Percentiles rank a stretch among this genome's conserved stretches.
Evolutionary conservation across 2,888 invertebrate genomes (phyloP).

Genomic region (Adelognathus sp.): DNA sequence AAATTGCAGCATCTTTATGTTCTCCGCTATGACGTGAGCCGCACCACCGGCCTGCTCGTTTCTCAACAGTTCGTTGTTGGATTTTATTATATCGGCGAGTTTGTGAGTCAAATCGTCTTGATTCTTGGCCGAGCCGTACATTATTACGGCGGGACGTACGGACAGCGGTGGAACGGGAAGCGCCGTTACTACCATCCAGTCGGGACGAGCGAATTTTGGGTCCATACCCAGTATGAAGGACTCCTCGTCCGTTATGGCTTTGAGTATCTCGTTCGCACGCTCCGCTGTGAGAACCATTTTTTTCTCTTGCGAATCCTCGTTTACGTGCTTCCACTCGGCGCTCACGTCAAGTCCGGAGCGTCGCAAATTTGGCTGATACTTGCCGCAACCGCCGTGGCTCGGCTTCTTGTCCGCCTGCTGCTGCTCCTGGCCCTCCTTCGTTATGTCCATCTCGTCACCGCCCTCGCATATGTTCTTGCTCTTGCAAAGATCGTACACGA

Average conservation of each 20-base stretch:
- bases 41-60: slow-evolving; percentile 99
- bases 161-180: slow-evolving; percentile 98
- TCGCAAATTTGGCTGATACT: slow-evolving; percentile 97
- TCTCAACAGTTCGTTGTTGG: slow-evolving; percentile 96
- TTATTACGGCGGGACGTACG: slow-evolving; percentile 98
- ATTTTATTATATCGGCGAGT: slow-evolving; percentile 98
- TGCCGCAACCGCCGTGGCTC: slow-evolving; percentile 97
- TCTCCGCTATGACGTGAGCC: slow-evolving; percentile 97
- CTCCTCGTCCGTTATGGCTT: slow-evolving; percentile 98
- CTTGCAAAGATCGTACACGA: slow-evolving; percentile 99
- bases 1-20: slow-evolving; percentile 98
- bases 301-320: slow-evolving; percentile 98
- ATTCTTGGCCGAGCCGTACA: slow-evolving; percentile 99
- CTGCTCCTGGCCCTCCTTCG: slow-evolving; percentile 87
- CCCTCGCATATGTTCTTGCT: slow-evolving; percentile 99
- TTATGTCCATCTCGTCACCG: slow-evolving; percentile 98
- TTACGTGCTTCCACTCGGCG: slow-evolving; percentile 99
- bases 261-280: slow-evolving; percentile 97
- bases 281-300: slow-evolving; percentile 97
- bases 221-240: slow-evolving; percentile 97
- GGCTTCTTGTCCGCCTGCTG: slow-evolving; percentile 83
- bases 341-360: slow-evolving; percentile 95
- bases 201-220: slow-evolving; percentile 97
- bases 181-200: slow-evolving; percentile 99
- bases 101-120: slow-evolving; percentile 99